Percentiles rank a stretch among this genome's conserved stretches.
These are phyloP conservation scores for Polypterus bichir DNA, from an alignment of 2,113 vertebrate genomes.

Conservation along the genomic window DNA sequence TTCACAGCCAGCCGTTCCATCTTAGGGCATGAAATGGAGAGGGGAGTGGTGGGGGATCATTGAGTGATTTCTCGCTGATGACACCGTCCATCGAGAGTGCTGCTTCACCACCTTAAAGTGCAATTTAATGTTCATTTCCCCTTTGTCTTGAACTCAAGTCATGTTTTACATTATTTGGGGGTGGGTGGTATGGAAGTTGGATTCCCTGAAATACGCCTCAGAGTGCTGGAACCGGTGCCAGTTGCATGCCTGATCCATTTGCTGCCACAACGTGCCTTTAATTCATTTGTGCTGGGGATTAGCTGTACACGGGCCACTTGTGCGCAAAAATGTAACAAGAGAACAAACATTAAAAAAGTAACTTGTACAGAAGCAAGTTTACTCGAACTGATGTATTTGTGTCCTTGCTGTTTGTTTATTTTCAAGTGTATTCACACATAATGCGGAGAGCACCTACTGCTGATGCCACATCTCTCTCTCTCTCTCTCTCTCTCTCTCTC, in stretches of 20 bases:
- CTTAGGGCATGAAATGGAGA: neutral
- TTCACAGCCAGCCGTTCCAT: too few relatives aligned
- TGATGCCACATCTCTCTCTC: constrained; percentile 26
- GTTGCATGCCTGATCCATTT: constrained; percentile 36
- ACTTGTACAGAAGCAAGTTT: constrained; percentile 24
- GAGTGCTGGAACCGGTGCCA: constrained; percentile 23
- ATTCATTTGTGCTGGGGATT: neutral
- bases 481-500: constrained; percentile 30
- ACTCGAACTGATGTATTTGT: constrained; percentile 16
- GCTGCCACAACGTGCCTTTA: constrained; percentile 46
- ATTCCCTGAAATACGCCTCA: constrained; percentile 23
- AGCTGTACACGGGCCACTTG: neutral
- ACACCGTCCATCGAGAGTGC: neutral
- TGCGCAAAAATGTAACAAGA: neutral
- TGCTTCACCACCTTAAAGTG: constrained; percentile 29
- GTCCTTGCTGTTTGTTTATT: constrained; percentile 30
- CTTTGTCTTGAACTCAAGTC: constrained; percentile 39
- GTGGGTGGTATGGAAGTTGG: neutral
- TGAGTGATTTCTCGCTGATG: neutral
- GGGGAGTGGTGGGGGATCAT: too few relatives aligned
- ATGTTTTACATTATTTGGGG: constrained; percentile 26
- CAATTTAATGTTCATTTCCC: constrained; percentile 38
- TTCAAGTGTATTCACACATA: constrained; percentile 29
- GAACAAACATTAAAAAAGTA: constrained; percentile 15
- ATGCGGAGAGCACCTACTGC: constrained; percentile 26